Conservation (phyloP, 2,888 invertebrate species). For the Blera fallax region DNA sequence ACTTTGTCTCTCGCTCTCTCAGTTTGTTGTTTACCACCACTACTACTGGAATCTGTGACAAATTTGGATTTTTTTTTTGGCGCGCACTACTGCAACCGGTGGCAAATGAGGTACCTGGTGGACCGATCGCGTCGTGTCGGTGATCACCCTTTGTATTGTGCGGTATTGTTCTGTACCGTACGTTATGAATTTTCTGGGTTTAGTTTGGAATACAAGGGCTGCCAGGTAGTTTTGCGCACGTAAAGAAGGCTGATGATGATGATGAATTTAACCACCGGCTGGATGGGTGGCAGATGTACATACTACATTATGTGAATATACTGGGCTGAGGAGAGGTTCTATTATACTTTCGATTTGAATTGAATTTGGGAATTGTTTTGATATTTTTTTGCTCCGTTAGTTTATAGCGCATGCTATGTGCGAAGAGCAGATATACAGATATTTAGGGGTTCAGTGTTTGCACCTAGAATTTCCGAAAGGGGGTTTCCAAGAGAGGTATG, state of each 20-base stretch:
- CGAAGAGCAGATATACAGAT: too few species aligned
- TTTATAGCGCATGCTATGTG: constrained; percentile 64
- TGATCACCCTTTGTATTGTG: constrained; percentile 58
- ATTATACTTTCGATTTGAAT: constrained; percentile 67
- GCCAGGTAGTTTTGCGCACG: constrained; percentile 69
- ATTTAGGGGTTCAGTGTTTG: constrained; percentile 61
- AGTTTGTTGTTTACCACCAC: constrained; percentile 6
- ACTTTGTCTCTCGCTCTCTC: constrained; percentile 21
- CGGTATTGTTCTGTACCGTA: constrained; percentile 52
- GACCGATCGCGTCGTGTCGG: constrained; percentile 30
- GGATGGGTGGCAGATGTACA: constrained; percentile 71
- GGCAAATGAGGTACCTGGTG: constrained; percentile 66
- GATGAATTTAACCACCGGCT: constrained; percentile 70
- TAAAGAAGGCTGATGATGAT: constrained; percentile 25
- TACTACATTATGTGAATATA: background rate
- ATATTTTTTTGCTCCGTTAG: constrained; percentile 40
- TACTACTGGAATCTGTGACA: constrained; percentile 59
- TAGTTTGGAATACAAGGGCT: constrained; percentile 48
- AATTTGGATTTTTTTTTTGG: constrained; percentile 62
- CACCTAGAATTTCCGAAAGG: constrained; percentile 55
- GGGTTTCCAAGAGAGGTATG: constrained; percentile 6
- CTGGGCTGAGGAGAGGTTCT: constrained; percentile 39
- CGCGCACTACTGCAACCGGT: constrained; percentile 69
- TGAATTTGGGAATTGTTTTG: constrained; percentile 70
- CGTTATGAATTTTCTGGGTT: constrained; percentile 51